phyloP scores from a whole-genome alignment of 2,797 vertebrate species.

The Parauchenoglanis ngamensis region DNA sequence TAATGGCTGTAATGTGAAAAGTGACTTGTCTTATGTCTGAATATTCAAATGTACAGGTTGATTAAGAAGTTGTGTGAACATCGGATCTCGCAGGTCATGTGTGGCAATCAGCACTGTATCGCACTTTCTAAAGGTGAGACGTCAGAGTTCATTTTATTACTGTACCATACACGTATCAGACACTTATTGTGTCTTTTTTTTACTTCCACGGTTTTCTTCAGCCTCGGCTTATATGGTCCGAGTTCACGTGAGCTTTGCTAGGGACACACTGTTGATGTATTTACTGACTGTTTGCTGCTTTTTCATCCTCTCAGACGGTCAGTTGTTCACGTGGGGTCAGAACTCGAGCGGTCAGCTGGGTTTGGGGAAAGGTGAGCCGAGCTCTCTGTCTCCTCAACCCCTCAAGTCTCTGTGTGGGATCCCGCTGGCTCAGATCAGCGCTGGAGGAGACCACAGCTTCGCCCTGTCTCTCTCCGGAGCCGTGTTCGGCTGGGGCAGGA shows the following conservation, averaged over 20 bases:
- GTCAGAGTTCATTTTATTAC: conserved; percentile 66
- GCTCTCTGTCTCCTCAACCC: conserved; percentile 67
- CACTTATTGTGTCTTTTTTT: not conserved
- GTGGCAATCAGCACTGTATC: conserved; percentile 96
- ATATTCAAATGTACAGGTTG: conserved; percentile 73
- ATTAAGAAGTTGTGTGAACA: conserved; percentile 93
- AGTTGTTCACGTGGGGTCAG: conserved; percentile 90
- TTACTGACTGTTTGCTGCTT: not conserved
- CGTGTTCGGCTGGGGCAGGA: conserved; percentile 84
- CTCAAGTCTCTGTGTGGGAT: conserved; percentile 74
- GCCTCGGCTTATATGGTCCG: not conserved
- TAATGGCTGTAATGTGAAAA: not conserved
- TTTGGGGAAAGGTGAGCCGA: conserved; percentile 80
- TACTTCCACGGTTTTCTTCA: not conserved
- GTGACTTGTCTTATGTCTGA: accelerated
- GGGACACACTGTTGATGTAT: not conserved
- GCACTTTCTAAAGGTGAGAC: conserved; percentile 92
- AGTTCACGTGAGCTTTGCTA: not conserved
- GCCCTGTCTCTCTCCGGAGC: conserved; percentile 82
- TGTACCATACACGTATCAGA: not conserved
- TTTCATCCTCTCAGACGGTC: conserved; percentile 69
- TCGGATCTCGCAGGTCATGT: conserved; percentile 92
- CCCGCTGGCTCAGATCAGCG: conserved; percentile 80
- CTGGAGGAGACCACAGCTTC: conserved; percentile 86
- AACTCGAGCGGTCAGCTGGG: conserved; percentile 93